These are phyloP conservation scores for Paratrypauchen microcephalus DNA, from an alignment of 2,797 vertebrate genomes.

Conservation along the genomic window DNA sequence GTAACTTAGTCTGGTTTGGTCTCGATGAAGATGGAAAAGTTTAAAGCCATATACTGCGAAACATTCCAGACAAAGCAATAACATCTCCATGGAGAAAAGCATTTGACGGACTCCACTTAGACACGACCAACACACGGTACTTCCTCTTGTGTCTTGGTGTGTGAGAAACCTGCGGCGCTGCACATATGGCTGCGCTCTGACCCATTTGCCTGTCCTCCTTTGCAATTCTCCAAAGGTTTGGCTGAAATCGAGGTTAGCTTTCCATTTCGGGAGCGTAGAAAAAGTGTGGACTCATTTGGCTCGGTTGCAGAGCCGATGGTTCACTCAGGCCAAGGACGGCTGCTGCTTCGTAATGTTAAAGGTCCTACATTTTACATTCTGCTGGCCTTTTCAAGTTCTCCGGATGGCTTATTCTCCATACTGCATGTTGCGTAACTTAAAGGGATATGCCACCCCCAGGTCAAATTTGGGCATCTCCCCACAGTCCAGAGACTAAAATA, in stretches of 20 bases:
- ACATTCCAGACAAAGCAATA: no score
- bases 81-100: no score
- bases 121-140: neutral
- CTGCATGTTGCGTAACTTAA: neutral
- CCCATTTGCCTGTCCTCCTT: conserved; percentile 66
- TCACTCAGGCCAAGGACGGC: conserved; percentile 34
- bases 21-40: no score
- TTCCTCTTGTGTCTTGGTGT: neutral
- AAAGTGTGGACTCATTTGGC: conserved; percentile 52
- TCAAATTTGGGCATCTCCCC: no score
- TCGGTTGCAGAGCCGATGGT: conserved; percentile 27
- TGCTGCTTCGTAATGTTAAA: conserved; percentile 53
- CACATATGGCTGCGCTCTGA: conserved; percentile 36
- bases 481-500: no score
- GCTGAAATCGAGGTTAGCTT: conserved; percentile 67
- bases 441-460: no score
- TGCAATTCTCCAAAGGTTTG: conserved; percentile 52
- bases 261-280: conserved; percentile 44
- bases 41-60: no score
- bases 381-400: neutral
- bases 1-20: no score
- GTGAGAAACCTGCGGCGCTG: neutral
- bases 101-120: no score
- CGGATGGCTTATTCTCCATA: neutral
- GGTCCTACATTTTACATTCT: neutral